Percentiles rank a stretch among this genome's conserved stretches.
Conservation (phyloP, 2,888 invertebrate species). For the Meiosimyza platycephala region DNA sequence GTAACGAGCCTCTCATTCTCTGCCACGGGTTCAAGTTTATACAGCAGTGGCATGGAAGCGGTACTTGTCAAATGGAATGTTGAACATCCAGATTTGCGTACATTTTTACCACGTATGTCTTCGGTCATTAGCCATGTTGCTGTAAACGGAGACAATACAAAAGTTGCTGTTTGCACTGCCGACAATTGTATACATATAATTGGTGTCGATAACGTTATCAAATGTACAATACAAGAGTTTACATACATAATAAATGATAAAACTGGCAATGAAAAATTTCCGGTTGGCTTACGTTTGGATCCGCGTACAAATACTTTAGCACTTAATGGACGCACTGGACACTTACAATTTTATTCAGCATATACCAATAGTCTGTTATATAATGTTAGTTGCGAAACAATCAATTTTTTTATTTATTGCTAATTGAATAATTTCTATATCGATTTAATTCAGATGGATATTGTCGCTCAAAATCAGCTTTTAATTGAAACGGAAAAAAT, state of each 20-base stretch:
- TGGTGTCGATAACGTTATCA: slow-evolving; percentile 69
- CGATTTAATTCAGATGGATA: slow-evolving; percentile 72
- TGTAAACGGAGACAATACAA: slow-evolving; percentile 73
- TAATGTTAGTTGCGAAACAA: slow-evolving; percentile 71
- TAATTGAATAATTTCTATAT: not conserved
- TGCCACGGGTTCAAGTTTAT: slow-evolving; percentile 73
- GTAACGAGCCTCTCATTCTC: slow-evolving; percentile 77
- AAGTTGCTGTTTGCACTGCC: slow-evolving; percentile 74
- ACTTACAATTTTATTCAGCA: slow-evolving; percentile 80
- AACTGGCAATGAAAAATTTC: slow-evolving; percentile 67
- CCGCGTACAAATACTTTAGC: slow-evolving; percentile 75
- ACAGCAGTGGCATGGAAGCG: slow-evolving; percentile 82
- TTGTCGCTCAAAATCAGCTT: slow-evolving; percentile 77
- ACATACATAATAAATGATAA: slow-evolving; percentile 70
- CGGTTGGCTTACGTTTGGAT: slow-evolving; percentile 69
- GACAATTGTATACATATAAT: slow-evolving; percentile 77
- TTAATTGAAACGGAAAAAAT: slow-evolving; percentile 72
- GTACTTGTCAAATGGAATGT: slow-evolving; percentile 82
- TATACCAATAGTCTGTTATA: slow-evolving; percentile 75
- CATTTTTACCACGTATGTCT: slow-evolving; percentile 78
- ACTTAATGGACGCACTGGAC: slow-evolving; percentile 79
- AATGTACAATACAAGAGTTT: slow-evolving; percentile 76
- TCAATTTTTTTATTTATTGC: not conserved
- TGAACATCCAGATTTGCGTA: slow-evolving; percentile 66
- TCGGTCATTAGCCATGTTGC: slow-evolving; percentile 75